phyloP scores from a whole-genome alignment of 1,140 invertebrate species.

The Halictus rubicundus region DNA sequence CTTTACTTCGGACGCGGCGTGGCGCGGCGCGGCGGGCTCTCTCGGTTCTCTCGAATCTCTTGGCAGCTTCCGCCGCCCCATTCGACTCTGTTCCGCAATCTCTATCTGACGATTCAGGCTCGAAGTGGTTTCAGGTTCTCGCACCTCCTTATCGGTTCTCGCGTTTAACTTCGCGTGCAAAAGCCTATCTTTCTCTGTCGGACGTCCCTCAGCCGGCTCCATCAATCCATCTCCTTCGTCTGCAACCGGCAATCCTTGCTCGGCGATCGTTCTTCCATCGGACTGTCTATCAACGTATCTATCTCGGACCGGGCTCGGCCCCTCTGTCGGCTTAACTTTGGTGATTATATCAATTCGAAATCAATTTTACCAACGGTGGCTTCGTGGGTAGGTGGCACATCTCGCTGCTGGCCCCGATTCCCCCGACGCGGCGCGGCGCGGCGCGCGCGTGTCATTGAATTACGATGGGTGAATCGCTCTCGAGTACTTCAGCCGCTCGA shows the following conservation, averaged over 20 bases:
- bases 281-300: not conserved
- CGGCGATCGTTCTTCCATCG: not conserved
- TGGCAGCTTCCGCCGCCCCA: not conserved
- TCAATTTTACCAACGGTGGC: slow-evolving; percentile 71
- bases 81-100: slow-evolving; percentile 23
- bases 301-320: not conserved
- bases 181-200: slow-evolving; percentile 1
- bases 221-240: not conserved
- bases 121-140: slow-evolving; percentile 39
- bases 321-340: slow-evolving; percentile 53
- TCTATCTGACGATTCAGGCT: slow-evolving; percentile 39
- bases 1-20: not conserved
- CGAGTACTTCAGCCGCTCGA: slow-evolving; percentile 63
- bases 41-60: not conserved
- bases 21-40: not conserved
- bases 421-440: slow-evolving; percentile 21
- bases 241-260: not conserved
- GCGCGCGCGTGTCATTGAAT: slow-evolving; percentile 63
- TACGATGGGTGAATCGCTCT: slow-evolving; percentile 67
- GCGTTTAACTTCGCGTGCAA: slow-evolving; percentile 24
- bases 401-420: not conserved
- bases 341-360: slow-evolving; percentile 70
- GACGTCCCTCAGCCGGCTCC: not conserved
- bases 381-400: slow-evolving; percentile 22
- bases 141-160: slow-evolving; percentile 22